Percentiles rank a stretch among this genome's conserved stretches.
phyloP scores from a whole-genome alignment of 1,140 invertebrate genomes.

The Ceratosolen solmsi region DNA sequence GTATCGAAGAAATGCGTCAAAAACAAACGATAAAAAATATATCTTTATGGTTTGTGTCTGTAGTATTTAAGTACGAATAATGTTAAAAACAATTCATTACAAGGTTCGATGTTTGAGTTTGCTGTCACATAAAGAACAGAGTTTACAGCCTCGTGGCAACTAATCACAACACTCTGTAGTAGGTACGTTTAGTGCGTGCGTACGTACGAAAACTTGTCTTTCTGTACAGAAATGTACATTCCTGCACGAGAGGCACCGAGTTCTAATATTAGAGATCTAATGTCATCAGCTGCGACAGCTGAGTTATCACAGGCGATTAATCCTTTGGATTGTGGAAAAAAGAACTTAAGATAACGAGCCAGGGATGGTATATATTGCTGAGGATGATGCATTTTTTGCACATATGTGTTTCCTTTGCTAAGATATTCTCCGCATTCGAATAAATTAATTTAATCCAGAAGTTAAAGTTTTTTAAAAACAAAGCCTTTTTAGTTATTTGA shows the following conservation, averaged over 20 bases:
- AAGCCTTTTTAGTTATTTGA: no score
- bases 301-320: conserved; percentile 49
- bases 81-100: conserved; percentile 20
- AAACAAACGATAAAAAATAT: not conserved
- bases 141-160: conserved; percentile 23
- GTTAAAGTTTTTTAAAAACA: no score
- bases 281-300: conserved; percentile 49
- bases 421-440: not conserved
- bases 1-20: not conserved
- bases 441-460: conserved; percentile 1
- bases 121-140: conserved; percentile 35
- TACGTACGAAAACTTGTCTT: not conserved
- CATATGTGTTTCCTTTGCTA: not conserved
- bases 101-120: conserved; percentile 14
- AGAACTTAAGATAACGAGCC: not conserved
- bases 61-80: not conserved
- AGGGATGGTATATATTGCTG: not conserved
- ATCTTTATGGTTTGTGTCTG: not conserved
- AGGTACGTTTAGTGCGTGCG: not conserved
- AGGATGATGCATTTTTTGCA: not conserved
- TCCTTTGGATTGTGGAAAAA: conserved; percentile 21
- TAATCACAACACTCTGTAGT: not conserved
- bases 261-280: conserved; percentile 46
- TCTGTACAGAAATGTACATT: conserved; percentile 34
- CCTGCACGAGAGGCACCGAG: conserved; percentile 24